Evolutionary conservation across 2,797 vertebrate genomes (phyloP).

Genomic region (Tarsius wallacei): DNA sequence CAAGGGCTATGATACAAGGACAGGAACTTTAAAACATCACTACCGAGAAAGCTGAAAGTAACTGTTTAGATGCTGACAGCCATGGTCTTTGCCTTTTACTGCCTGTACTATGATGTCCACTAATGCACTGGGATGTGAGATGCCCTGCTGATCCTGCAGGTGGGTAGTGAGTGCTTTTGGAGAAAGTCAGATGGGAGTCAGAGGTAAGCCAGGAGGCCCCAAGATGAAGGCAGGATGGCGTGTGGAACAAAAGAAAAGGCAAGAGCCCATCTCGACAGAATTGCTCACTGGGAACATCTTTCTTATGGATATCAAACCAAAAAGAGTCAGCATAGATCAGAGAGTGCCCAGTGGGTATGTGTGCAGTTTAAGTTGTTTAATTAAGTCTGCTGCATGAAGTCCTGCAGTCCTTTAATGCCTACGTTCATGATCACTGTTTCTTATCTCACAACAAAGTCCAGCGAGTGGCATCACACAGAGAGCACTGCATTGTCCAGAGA

Average conservation of each 20-base stretch:
- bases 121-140: rapidly evolving
- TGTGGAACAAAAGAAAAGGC: rapidly evolving
- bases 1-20: rapidly evolving
- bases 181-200: too few species aligned
- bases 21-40: rapidly evolving
- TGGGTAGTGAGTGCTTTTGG: background rate
- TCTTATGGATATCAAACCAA: background rate
- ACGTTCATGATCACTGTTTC: background rate
- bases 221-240: rapidly evolving
- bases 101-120: rapidly evolving
- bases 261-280: background rate
- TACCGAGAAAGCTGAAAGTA: background rate
- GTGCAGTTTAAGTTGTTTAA: background rate
- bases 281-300: background rate
- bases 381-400: too few species aligned
- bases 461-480: rapidly evolving
- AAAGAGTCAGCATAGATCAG: background rate
- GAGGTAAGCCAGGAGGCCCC: background rate
- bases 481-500: background rate
- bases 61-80: too few species aligned
- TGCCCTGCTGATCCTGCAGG: rapidly evolving
- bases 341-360: rapidly evolving
- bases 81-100: rapidly evolving
- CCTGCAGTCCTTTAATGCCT: rapidly evolving
- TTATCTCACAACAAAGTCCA: too few species aligned